Conservation (phyloP, 2,888 invertebrate species). For the Catonia carolina region DNA sequence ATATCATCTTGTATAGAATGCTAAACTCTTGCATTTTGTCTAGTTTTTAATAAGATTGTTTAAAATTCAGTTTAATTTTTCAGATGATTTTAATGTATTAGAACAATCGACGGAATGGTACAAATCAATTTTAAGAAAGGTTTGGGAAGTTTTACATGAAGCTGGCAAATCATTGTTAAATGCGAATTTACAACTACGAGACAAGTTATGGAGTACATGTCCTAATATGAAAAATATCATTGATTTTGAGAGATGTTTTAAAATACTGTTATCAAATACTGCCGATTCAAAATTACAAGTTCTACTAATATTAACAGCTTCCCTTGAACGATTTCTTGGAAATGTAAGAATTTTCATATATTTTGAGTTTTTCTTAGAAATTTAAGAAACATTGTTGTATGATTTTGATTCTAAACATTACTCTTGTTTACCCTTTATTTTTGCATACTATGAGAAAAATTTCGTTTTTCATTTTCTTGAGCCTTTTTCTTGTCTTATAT, state of each 20-base stretch:
- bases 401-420: no score
- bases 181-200: neutral
- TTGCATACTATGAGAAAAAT: no score
- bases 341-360: conserved; percentile 18
- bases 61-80: no score
- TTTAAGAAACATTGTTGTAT: no score
- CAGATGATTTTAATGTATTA: conserved; percentile 20
- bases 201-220: neutral
- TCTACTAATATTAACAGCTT: conserved; percentile 13
- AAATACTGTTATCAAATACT: neutral
- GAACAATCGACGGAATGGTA: conserved; percentile 18
- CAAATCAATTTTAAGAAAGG: neutral
- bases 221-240: neutral
- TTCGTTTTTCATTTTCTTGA: no score
- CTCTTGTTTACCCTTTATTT: no score
- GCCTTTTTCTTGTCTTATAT: no score
- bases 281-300: neutral
- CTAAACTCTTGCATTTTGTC: no score
- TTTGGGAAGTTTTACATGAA: conserved; percentile 16
- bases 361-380: neutral
- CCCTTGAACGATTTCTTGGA: conserved; percentile 20
- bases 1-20: no score
- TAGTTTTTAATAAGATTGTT: no score
- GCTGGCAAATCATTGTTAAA: neutral
- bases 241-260: neutral